A percentile compares a stretch with the other conserved stretches of the same genome.
Evolutionary conservation across 2,888 invertebrate species (phyloP).

Genomic region (Amiota communis): DNA sequence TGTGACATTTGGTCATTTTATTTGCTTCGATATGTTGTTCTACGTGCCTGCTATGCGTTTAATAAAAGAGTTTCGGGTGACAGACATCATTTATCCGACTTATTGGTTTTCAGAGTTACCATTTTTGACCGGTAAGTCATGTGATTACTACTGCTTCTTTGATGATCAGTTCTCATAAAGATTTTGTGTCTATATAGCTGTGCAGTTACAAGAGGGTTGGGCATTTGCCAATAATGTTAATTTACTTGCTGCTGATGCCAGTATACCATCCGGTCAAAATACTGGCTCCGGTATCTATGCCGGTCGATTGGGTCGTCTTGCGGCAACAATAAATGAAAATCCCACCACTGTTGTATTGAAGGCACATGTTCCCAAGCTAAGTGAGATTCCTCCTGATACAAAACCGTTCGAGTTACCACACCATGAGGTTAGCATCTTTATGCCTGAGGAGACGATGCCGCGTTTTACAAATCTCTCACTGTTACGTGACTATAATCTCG

Average conservation of each 20-base stretch:
- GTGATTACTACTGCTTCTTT: not conserved
- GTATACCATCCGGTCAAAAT: conserved; percentile 73
- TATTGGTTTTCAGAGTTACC: conserved; percentile 90
- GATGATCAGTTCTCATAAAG: not conserved
- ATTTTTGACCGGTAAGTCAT: conserved; percentile 72
- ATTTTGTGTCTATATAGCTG: conserved; percentile 55
- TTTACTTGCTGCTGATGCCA: conserved; percentile 77
- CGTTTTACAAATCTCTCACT: conserved; percentile 55
- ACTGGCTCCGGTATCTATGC: conserved; percentile 79
- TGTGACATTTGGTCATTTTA: conserved; percentile 84
- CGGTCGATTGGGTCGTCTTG: conserved; percentile 65
- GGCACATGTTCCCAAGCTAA: conserved; percentile 62
- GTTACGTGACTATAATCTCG: conserved; percentile 63
- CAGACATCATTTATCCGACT: conserved; percentile 75
- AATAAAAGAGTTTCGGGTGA: conserved; percentile 57
- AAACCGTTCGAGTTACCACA: conserved; percentile 40
- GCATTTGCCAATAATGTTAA: conserved; percentile 76
- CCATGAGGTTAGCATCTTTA: conserved; percentile 44
- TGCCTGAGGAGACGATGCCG: conserved; percentile 44
- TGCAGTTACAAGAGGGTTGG: conserved; percentile 78
- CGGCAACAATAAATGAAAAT: conserved; percentile 55
- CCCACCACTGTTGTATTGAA: conserved; percentile 52
- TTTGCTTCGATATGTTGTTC: conserved; percentile 89
- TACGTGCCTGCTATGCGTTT: conserved; percentile 78
- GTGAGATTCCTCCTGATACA: not conserved